Percentiles rank a stretch among this genome's conserved stretches.
Conservation (phyloP, 2,113 vertebrate genomes). For the Hemichromis elongatus region DNA sequence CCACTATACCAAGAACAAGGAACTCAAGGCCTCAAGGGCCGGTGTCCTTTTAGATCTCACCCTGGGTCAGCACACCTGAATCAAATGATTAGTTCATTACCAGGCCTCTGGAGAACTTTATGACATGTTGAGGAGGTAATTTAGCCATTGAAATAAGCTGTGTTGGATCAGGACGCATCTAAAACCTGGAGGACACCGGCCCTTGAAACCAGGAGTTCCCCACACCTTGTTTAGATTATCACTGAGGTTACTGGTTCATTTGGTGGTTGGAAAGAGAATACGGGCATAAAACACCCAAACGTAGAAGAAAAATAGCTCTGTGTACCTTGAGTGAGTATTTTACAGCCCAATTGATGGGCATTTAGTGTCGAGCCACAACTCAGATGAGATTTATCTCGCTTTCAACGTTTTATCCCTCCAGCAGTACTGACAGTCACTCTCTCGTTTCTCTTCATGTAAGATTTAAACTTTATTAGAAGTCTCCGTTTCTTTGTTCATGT, state of each 20-base stretch:
- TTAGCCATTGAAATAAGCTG: too few relatives aligned
- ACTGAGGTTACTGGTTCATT: neutral
- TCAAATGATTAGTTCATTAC: too few relatives aligned
- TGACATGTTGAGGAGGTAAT: too few relatives aligned
- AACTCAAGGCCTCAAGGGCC: too few relatives aligned
- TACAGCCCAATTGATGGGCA: neutral
- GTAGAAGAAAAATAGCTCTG: neutral
- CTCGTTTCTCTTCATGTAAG: neutral
- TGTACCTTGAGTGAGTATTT: neutral
- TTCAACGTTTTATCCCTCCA: neutral
- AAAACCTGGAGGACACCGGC: too few relatives aligned
- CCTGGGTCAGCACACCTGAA: too few relatives aligned
- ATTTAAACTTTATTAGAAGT: neutral
- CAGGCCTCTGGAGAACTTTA: too few relatives aligned
- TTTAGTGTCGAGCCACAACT: neutral
- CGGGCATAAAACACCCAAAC: neutral
- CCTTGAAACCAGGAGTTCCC: too few relatives aligned
- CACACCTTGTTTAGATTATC: neutral
- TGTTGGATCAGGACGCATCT: too few relatives aligned
- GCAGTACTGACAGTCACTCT: neutral
- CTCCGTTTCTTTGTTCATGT: neutral
- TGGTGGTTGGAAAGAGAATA: neutral
- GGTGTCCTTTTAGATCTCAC: too few relatives aligned
- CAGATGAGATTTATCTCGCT: neutral
- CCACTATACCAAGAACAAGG: too few relatives aligned